Conservation (phyloP, 2,113 vertebrate genomes). For the Platichthys stellatus region DNA sequence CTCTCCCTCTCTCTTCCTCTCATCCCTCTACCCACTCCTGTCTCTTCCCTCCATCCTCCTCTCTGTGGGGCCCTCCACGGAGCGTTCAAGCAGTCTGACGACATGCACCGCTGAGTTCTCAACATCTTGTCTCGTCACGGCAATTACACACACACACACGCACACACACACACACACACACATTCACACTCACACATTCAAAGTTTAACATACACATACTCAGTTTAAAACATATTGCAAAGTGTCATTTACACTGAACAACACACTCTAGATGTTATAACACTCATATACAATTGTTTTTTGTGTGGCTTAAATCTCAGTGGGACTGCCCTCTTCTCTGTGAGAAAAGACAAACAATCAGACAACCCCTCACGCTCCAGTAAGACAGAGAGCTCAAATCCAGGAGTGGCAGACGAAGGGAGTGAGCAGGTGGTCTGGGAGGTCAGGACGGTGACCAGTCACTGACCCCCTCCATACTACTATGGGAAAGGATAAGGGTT, state of each 20-base stretch:
- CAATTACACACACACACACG: constrained; percentile 79
- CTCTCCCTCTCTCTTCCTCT: constrained; percentile 44
- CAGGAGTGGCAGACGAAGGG: constrained; percentile 26
- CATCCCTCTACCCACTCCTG: constrained; percentile 64
- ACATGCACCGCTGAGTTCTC: constrained; percentile 79
- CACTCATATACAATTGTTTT: constrained; percentile 2
- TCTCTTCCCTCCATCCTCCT: constrained; percentile 69
- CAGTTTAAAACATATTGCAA: constrained; percentile 34
- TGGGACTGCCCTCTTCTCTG: constrained; percentile 7
- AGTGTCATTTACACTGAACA: constrained; percentile 41
- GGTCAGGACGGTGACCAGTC: constrained; percentile 61
- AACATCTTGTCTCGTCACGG: constrained; percentile 86
- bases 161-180: constrained; percentile 36
- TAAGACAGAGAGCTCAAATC: constrained; percentile 13
- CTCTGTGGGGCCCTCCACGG: constrained; percentile 77
- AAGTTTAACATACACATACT: constrained; percentile 6
- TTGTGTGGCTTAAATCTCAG: constrained; percentile 12
- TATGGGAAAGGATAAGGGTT: constrained; percentile 71
- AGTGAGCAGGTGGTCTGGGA: constrained; percentile 67
- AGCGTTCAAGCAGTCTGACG: constrained; percentile 80
- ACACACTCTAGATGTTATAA: constrained; percentile 8
- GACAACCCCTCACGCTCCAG: neutral
- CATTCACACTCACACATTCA: no score
- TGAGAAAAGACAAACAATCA: constrained; percentile 18
- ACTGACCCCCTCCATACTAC: constrained; percentile 60